Evolutionary conservation across 2,113 vertebrate species (phyloP).

Genomic region (Manacus vitellinus): DNA sequence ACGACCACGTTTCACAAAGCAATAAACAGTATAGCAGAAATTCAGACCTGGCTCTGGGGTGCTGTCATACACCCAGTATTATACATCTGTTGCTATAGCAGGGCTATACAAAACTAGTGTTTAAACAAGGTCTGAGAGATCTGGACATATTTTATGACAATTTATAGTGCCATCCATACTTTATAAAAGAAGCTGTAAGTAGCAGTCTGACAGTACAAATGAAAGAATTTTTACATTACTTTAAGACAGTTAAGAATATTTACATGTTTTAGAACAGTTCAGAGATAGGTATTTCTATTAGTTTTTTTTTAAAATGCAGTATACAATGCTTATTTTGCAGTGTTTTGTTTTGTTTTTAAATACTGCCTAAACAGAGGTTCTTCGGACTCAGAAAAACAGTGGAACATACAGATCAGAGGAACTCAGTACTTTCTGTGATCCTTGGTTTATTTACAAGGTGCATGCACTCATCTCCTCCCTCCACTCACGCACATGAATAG

Average conservation of each 20-base stretch:
- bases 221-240: not conserved
- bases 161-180: not conserved
- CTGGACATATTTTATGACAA: not conserved
- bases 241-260: not conserved
- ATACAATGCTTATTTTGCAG: not conserved
- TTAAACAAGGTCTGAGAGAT: not conserved
- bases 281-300: not conserved
- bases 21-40: not conserved
- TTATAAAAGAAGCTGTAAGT: not conserved
- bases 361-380: not conserved
- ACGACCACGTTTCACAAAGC: not conserved
- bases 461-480: not conserved
- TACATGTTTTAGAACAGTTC: not conserved
- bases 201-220: not conserved
- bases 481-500: not conserved
- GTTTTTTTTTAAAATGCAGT: not conserved
- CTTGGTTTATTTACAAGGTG: not conserved
- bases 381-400: not conserved
- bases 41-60: not conserved
- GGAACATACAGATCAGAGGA: not conserved
- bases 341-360: not conserved
- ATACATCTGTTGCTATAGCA: not conserved
- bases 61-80: not conserved
- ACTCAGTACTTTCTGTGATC: not conserved
- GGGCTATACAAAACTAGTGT: not conserved